A percentile compares a stretch with the other conserved stretches of the same genome.
Conservation (phyloP, 2,113 vertebrate genomes). For the Phrynosoma blainvillii region DNA sequence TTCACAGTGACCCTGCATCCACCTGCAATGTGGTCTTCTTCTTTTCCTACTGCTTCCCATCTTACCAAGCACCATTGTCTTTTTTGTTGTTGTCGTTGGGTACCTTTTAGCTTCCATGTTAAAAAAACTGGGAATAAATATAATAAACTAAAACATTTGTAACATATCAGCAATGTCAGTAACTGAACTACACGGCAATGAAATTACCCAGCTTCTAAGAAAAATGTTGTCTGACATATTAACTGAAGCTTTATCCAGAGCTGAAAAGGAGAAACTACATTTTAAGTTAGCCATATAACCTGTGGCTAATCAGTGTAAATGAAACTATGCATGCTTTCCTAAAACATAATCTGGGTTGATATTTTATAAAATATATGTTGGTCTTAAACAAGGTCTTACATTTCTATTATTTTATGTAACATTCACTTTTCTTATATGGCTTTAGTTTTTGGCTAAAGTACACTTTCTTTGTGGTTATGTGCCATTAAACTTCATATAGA, state of each 20-base stretch:
- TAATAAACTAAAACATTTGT: neutral
- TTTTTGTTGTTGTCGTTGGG: no score
- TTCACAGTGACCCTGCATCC: no score
- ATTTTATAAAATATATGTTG: neutral
- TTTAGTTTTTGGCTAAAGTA: neutral
- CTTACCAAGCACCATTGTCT: no score
- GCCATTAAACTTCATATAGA: neutral
- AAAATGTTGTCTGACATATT: no score
- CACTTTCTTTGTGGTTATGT: neutral
- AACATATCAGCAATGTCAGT: neutral
- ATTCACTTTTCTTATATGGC: neutral
- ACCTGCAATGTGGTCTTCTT: no score
- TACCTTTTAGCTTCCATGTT: neutral
- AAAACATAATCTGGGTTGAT: neutral
- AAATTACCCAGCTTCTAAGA: neutral
- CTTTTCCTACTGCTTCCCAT: no score
- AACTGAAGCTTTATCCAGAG: neutral
- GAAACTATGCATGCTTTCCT: neutral
- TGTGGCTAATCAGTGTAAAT: no score
- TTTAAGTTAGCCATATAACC: neutral
- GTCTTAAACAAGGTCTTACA: neutral
- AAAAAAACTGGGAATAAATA: neutral
- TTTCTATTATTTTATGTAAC: neutral
- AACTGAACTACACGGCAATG: neutral
- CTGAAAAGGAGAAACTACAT: neutral